Evolutionary conservation across 2,113 vertebrate genomes (phyloP).

Genomic region (Chlamydotis undulata): DNA sequence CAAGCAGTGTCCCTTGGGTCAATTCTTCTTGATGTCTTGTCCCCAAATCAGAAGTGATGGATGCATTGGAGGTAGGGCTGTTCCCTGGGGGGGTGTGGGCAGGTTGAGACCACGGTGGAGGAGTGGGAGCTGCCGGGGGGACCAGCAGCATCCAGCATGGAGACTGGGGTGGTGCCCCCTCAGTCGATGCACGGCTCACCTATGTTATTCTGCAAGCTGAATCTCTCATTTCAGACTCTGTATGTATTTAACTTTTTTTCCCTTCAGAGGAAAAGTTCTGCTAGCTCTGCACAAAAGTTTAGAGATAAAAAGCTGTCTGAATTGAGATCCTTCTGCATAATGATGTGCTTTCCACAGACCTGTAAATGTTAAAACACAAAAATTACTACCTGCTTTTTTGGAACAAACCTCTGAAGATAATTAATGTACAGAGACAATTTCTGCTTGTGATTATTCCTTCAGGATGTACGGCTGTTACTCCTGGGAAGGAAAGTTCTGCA

Average conservation of each 20-base stretch:
- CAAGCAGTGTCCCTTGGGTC: background rate
- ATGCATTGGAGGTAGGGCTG: fast-evolving
- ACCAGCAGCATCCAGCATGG: no score
- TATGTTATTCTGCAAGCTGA: fast-evolving
- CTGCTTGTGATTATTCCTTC: background rate
- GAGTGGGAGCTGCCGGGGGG: background rate
- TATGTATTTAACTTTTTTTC: no score
- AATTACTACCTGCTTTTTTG: background rate
- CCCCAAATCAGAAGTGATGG: no score
- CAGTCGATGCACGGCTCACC: fast-evolving
- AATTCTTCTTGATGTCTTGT: background rate
- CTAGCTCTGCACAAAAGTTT: background rate
- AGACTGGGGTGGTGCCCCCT: fast-evolving
- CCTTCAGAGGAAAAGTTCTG: background rate
- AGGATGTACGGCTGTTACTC: background rate
- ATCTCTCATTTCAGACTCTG: background rate
- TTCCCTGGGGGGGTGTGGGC: fast-evolving
- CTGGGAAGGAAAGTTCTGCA: background rate
- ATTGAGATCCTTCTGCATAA: background rate
- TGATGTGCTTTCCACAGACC: background rate
- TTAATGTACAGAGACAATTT: background rate
- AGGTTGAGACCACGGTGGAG: background rate
- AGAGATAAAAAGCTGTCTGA: background rate
- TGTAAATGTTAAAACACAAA: background rate
- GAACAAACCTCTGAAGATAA: background rate